A percentile compares a stretch with the other conserved stretches of the same genome.
Evolutionary conservation across 1,140 invertebrate genomes (phyloP).

Genomic region (Rhopalosiphum maidis): DNA sequence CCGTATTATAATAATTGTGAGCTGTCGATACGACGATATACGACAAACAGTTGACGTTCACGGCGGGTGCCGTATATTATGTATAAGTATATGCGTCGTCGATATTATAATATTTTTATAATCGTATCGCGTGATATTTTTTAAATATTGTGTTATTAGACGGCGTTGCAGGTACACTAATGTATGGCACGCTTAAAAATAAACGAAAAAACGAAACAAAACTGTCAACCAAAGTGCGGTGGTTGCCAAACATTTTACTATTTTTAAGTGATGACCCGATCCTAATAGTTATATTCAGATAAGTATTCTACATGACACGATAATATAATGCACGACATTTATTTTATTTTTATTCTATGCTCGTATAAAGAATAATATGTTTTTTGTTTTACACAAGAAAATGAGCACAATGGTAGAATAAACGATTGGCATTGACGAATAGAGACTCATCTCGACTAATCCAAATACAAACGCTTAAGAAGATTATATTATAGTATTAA

Average conservation of each 20-base stretch:
- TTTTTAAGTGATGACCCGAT: background rate
- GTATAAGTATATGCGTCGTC: background rate
- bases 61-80: too few relatives aligned
- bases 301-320: background rate
- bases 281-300: background rate
- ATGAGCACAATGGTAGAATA: background rate
- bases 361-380: background rate
- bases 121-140: background rate
- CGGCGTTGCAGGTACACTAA: background rate
- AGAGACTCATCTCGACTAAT: background rate
- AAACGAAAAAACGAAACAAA: background rate
- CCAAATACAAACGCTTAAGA: background rate
- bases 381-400: background rate
- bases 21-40: background rate
- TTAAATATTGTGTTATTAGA: background rate
- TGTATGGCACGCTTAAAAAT: background rate
- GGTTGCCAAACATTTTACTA: constrained; percentile 4
- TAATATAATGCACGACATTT: background rate
- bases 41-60: too few relatives aligned
- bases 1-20: background rate
- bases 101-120: background rate
- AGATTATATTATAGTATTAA: background rate
- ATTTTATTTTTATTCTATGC: background rate
- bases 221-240: background rate
- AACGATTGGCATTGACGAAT: background rate